Conservation (phyloP, 2,113 vertebrate species). For the Heteronetta atricapilla region DNA sequence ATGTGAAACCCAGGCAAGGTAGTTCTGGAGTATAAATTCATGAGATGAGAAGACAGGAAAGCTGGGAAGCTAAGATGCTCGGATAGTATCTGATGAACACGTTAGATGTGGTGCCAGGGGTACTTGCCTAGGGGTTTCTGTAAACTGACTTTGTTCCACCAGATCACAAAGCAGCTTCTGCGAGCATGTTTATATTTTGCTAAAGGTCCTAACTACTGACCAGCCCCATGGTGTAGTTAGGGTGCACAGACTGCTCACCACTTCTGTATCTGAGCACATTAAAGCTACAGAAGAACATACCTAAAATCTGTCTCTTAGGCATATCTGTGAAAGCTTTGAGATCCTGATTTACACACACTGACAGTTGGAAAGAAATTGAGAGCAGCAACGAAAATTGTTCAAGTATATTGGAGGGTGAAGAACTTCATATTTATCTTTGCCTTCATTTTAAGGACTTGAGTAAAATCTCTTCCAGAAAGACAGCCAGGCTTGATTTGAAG, state of each 20-base stretch:
- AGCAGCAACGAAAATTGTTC: background rate
- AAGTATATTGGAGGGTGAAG: background rate
- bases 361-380: background rate
- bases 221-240: background rate
- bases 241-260: background rate
- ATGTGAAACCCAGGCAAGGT: background rate
- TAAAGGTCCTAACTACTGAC: background rate
- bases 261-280: background rate
- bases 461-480: background rate
- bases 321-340: background rate
- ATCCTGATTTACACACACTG: background rate
- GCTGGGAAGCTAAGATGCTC: background rate
- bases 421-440: background rate
- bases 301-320: background rate
- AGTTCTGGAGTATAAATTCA: background rate
- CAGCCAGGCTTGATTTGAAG: background rate
- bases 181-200: background rate
- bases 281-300: background rate
- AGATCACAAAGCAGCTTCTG: background rate
- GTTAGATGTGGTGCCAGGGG: background rate
- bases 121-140: background rate
- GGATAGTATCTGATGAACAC: background rate
- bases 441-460: background rate
- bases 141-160: background rate
- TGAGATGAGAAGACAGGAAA: background rate